Evolutionary conservation across 2,797 vertebrate species (phyloP), one percentile per base, ranked within the genome.

Genomic region (Masticophis lateralis): DNA sequence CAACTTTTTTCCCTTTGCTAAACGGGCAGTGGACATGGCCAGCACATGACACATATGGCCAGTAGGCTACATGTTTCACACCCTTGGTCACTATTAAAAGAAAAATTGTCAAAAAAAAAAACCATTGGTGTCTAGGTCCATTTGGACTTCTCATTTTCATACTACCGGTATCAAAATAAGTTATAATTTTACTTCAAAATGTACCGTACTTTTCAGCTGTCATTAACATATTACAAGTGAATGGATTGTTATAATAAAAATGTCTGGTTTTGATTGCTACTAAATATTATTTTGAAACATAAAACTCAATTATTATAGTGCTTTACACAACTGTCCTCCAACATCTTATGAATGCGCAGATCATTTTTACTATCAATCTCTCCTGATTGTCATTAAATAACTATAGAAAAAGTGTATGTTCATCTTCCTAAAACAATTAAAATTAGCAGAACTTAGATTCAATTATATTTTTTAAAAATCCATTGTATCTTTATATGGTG

Each of bases 21-120:
- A 22, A 59, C 0, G 5, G 16, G 14, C 1, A 59, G 5, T 59
- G 20, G 57, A 0, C 57, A 20, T 59, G 18, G 20, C 57, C 57
- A 59, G 57, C 20, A 8, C 6, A 1, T 59, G 57, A 59, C 2
- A 0, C 57, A 20, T 20, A 0, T 20, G 18, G 57, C 57, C 59
- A 0, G 7, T 2, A 8, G 6, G 59, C 59, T 2, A 0, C 0
- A 2, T 25, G 59, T 60, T 60, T 60, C 1, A 60, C 59, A 60
- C 20, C 59, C 20, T 20, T 59, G 20, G 27, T 66, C 61, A 43
- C 0, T 22, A 10, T 79, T 79, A 79, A 79, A 8, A 43, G 18
- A 79, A 79, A 37, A 37, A 10, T 43, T 79, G 37, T 79, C 32
- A 79, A 79, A 51, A 51, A 79, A 79, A 51, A 51, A 79, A 79